phyloP scores from a whole-genome alignment of 2,888 invertebrate genomes.

The Aphodius sticticus region DNA sequence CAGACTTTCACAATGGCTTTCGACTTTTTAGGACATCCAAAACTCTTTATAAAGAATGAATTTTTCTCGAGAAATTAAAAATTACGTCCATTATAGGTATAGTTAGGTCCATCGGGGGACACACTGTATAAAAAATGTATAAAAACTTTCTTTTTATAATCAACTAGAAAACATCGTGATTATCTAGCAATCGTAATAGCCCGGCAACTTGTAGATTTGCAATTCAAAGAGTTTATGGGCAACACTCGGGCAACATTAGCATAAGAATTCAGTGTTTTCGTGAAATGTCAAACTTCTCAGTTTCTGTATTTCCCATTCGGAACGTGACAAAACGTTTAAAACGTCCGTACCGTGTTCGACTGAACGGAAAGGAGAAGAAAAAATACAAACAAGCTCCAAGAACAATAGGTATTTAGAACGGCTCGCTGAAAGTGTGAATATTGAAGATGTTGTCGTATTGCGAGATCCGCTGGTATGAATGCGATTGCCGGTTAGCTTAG shows the following conservation, averaged over 20 bases:
- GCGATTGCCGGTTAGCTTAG: neutral
- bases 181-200: neutral
- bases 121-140: too few species aligned
- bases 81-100: too few species aligned
- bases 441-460: neutral
- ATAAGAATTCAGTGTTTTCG: neutral
- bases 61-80: too few species aligned
- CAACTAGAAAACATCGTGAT: neutral
- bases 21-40: too few species aligned
- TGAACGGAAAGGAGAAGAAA: neutral
- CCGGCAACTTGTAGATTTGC: neutral
- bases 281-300: neutral
- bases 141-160: too few species aligned
- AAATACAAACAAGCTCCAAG: neutral
- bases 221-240: neutral
- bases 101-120: too few species aligned
- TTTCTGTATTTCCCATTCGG: neutral
- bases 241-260: neutral
- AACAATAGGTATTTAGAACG: constrained; percentile 4
- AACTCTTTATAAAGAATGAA: too few species aligned
- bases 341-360: neutral
- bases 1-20: too few species aligned
- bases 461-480: neutral
- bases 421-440: neutral
- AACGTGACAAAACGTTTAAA: neutral